These are phyloP conservation scores for Dendrocincla fuliginosa DNA, from an alignment of 2,797 vertebrate species.

Conservation along the genomic window DNA sequence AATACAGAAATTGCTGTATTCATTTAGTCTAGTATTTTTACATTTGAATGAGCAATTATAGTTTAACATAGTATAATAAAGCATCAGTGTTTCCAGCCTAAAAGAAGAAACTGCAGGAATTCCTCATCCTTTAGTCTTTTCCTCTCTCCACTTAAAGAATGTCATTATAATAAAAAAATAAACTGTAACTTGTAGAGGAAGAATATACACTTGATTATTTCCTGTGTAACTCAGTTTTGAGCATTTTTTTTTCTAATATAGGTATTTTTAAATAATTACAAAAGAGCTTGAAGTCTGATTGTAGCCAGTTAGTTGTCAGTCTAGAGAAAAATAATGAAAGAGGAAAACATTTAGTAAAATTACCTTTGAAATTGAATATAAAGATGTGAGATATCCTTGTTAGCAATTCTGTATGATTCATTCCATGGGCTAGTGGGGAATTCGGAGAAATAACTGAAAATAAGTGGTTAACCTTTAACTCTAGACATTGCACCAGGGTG, in stretches of 20 bases:
- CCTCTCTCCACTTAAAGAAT: not conserved
- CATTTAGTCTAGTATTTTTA: not conserved
- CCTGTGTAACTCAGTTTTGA: not conserved
- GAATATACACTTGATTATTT: not conserved
- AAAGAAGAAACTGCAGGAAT: not conserved
- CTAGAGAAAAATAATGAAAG: not conserved
- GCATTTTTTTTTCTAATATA: not conserved
- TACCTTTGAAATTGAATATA: not conserved
- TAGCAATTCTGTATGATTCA: not conserved
- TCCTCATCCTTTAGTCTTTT: not conserved
- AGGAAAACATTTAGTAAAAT: not conserved
- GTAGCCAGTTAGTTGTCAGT: not conserved
- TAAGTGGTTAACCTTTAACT: not conserved
- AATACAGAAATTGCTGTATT: not conserved
- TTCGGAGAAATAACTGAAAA: not conserved
- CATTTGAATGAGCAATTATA: not conserved
- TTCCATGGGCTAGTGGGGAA: not conserved
- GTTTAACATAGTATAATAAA: not conserved
- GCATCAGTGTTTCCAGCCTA: not conserved
- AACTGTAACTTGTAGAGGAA: not conserved
- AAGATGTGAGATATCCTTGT: not conserved
- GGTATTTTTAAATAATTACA: conserved; percentile 3
- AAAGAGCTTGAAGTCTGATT: not conserved
- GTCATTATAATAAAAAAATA: not conserved
- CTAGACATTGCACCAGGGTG: not conserved